These are phyloP conservation scores for Ennomos quercinarius DNA, from an alignment of 2,888 invertebrate genomes.

Conservation along the genomic window DNA sequence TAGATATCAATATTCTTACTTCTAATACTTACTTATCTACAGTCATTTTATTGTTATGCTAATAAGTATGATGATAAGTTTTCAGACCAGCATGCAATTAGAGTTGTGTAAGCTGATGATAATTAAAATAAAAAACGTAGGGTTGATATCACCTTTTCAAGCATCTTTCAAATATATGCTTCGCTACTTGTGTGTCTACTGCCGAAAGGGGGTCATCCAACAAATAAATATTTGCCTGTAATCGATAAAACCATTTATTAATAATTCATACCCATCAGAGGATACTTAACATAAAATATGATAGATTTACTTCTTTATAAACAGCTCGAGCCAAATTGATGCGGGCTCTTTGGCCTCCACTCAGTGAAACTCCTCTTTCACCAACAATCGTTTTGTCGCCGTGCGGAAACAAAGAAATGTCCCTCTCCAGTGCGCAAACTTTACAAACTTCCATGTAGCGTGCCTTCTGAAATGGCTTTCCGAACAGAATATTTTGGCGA, in stretches of 20 bases:
- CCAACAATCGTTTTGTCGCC: constrained; percentile 94
- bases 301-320: constrained; percentile 81
- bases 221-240: constrained; percentile 89
- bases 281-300: background rate
- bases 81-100: no score
- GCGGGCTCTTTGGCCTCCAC: constrained; percentile 92
- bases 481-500: constrained; percentile 97
- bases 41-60: no score
- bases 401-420: constrained; percentile 90
- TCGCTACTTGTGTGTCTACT: constrained; percentile 89
- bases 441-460: constrained; percentile 89
- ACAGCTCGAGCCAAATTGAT: constrained; percentile 87
- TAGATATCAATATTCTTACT: no score
- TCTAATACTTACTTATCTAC: no score
- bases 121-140: background rate
- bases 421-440: constrained; percentile 89
- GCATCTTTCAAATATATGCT: constrained; percentile 89
- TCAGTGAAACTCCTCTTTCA: constrained; percentile 92
- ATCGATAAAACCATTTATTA: constrained; percentile 27
- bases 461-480: constrained; percentile 86
- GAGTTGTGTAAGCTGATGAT: no score
- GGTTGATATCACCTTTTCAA: constrained; percentile 74
- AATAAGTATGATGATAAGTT: no score
- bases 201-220: constrained; percentile 91
- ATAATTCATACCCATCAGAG: background rate